These are phyloP conservation scores for Nematostella vectensis DNA, from an alignment of 92 coral and sea anemone genomes.

Conservation along the genomic window DNA sequence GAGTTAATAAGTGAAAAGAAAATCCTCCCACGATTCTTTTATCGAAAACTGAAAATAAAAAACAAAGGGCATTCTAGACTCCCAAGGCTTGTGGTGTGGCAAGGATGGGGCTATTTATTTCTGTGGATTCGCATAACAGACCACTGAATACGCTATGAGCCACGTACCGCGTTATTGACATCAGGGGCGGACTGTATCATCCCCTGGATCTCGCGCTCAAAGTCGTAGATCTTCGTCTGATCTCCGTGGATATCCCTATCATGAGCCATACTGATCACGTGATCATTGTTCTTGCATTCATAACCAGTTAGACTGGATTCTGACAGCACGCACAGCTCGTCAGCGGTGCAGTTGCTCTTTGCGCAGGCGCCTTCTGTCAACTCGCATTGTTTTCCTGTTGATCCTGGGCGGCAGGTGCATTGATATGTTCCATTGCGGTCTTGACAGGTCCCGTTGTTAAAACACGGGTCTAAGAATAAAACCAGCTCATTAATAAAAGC, in stretches of 20 bases:
- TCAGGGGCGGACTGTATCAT: conserved; percentile 51
- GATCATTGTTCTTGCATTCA: conserved; percentile 37
- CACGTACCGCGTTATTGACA: conserved; percentile 34
- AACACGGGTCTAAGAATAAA: conserved; percentile 44
- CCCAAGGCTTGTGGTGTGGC: too few species aligned
- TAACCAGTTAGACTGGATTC: conserved; percentile 12
- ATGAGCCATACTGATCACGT: conserved; percentile 33
- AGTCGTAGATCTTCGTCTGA: conserved; percentile 25
- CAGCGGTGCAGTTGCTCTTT: conserved; percentile 25
- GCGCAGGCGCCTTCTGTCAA: conserved; percentile 36
- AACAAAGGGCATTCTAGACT: too few species aligned
- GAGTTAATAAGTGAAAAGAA: too few species aligned
- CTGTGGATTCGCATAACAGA: too few species aligned
- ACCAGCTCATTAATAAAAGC: not conserved
- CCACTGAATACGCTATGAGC: too few species aligned
- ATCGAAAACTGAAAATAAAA: too few species aligned
- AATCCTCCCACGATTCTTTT: too few species aligned
- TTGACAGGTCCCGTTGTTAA: conserved; percentile 40
- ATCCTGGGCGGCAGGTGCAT: conserved; percentile 40
- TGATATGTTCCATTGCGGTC: conserved; percentile 56
- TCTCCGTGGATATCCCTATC: conserved; percentile 8
- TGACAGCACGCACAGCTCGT: conserved; percentile 45
- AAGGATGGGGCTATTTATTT: too few species aligned
- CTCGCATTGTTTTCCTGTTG: conserved; percentile 66
- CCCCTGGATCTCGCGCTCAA: conserved; percentile 56